Base-by-base conservation (phyloP, 2,797 vertebrate species). In the Macroramphosus scolopax region DNA sequence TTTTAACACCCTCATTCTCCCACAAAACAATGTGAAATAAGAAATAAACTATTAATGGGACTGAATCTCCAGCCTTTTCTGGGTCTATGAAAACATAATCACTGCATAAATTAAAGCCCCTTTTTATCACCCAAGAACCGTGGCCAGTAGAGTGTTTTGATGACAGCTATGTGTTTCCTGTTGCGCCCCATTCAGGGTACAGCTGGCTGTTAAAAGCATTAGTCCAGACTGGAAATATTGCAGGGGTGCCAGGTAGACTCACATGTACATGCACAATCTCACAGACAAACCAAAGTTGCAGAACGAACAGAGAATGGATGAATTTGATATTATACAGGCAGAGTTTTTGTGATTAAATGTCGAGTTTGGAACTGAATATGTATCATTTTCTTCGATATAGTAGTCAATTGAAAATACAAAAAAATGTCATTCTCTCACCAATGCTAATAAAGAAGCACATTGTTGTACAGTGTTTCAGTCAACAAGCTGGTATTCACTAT, bases 91-190 rank as follows among this genome's bases (percentile, higher is more conserved):
- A 81, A 85, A 73, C 51, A 72, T 74, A 82, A 86, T 80, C 69
- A 62, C 61, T 65, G 69, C 52, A 81, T 84, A 75, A 78, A 87
- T 83, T 62, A 70, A 80, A 49, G 46, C 22, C 15, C 34, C 17
- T 59, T 79, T 69, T 75, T 54, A 48, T 73, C 75, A 40, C 45
- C 52, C 46, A 34, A 48, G 64, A 78, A 66, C 72, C 54, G 61
- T 64, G 70, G 68, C 79, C 47, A 68, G 51, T 47, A 76, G 77
- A 65, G 52, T 75, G 77, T 75, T 64, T 73, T 82, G 78, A 84
- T 87, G 83, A 87, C 81, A 85, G 81, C 75, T 82, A 68, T 78
- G 76, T 68, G 74, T 78, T 83, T 86, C 79, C 81, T 82, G 74
- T 86, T 88, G 69, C 74, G 30, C 72, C 58, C 66, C 57, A 66